Evolutionary conservation across 2,888 invertebrate genomes (phyloP).

Genomic region (Apodemia mormo): DNA sequence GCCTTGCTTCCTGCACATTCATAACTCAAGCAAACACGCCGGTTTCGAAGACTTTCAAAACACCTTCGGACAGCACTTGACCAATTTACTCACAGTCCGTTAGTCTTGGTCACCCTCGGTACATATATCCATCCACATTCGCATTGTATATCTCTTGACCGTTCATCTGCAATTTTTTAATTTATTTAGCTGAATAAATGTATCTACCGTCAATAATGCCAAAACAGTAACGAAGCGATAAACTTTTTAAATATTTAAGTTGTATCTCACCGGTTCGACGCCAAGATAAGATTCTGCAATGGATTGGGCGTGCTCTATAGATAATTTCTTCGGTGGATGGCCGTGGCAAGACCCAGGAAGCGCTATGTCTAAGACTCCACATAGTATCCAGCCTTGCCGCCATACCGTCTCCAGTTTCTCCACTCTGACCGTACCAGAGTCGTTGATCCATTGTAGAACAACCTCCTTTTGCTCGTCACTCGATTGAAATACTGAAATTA

Average conservation of each 20-base stretch:
- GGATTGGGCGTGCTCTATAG: conserved; percentile 79
- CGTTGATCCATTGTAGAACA: conserved; percentile 69
- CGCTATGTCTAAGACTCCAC: conserved; percentile 80
- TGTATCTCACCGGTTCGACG: conserved; percentile 76
- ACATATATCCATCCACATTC: no score
- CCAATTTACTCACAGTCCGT: no score
- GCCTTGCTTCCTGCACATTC: no score
- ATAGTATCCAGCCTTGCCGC: conserved; percentile 83
- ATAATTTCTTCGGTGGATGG: conserved; percentile 73
- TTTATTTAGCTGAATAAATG: no score
- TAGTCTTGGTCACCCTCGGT: no score
- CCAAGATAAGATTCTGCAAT: conserved; percentile 83
- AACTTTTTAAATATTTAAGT: background rate
- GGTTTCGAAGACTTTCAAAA: no score
- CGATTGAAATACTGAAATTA: conserved; percentile 66
- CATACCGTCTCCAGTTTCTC: conserved; percentile 79
- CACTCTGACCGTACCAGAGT: conserved; percentile 61
- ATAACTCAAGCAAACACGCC: no score
- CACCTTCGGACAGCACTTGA: no score
- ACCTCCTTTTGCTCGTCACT: conserved; percentile 69
- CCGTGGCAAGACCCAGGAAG: conserved; percentile 84
- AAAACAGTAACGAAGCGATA: no score
- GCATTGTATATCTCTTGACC: no score
- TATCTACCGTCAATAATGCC: no score
- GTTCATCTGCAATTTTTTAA: no score